phyloP scores from a whole-genome alignment of 1,140 invertebrate genomes.

The Calliphora vicina region DNA sequence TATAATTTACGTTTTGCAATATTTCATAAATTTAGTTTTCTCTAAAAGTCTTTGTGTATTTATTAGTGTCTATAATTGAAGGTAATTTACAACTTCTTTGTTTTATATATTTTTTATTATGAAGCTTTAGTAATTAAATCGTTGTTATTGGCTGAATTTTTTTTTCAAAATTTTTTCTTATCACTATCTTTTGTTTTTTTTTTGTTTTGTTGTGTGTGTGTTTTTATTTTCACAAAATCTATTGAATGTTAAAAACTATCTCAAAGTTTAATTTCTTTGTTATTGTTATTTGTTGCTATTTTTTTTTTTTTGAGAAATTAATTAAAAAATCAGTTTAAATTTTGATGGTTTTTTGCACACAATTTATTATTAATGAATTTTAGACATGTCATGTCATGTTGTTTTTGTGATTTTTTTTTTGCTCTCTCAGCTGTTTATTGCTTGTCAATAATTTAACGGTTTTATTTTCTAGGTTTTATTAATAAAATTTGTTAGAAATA shows the following conservation, averaged over 20 bases:
- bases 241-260: neutral
- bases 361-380: neutral
- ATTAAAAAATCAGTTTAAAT: neutral
- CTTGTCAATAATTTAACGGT: too few relatives aligned
- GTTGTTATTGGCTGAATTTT: neutral
- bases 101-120: neutral
- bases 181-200: neutral
- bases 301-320: neutral
- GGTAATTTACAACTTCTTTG: neutral
- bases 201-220: neutral
- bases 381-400: neutral
- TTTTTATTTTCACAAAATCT: neutral
- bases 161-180: neutral
- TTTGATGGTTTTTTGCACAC: neutral
- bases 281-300: neutral
- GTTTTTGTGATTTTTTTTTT: too few relatives aligned
- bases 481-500: too few relatives aligned
- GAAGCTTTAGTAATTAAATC: neutral
- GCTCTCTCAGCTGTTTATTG: neutral
- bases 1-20: too few relatives aligned
- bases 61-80: neutral
- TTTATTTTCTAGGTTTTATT: too few relatives aligned
- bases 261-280: neutral
- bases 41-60: too few relatives aligned
- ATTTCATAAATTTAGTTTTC: too few relatives aligned